Evolutionary conservation across 2,888 invertebrate genomes (phyloP), one percentile per base, ranked within the genome.

Genomic region (Pilophorus perplexus): DNA sequence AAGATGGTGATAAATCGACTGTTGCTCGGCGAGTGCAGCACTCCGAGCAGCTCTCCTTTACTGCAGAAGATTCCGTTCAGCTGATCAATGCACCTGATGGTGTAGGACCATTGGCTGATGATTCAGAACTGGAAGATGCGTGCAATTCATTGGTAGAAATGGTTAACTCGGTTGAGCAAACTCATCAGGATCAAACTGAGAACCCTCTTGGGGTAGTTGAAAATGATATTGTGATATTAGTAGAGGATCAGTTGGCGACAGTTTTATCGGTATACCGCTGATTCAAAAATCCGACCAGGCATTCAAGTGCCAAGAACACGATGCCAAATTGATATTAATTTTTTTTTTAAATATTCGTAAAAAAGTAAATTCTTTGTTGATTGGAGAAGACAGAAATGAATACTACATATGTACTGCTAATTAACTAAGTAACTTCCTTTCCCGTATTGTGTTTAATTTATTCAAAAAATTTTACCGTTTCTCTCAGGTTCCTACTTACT

Each of bases 111-210:
- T 42, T 42, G 42, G 42, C 16, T 42, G 42, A 42, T 14, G 42
- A 42, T 42, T 42, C 42, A 42, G 42, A 42, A 42, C 12, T 42
- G 42, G 42, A 42, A 42, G 16, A 12, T 42, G 14, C 42, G 44
- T 44, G 44, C 44, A 44, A 44, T 44, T 44, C 44, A 44, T 44
- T 44, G 18, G 5, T 42, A 42, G 42, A 42, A 42, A 42, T 8
- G 10, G 42, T 42, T 14, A 42, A 42, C 42, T 42, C 16, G 14
- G 14, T 42, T 8, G 44, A 2, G 18, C 3, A 44, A 18, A 44
- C 44, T 44, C 44, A 44, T 44, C 44, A 44, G 44, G 44, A 44
- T 20, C 44, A 18, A 14, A 44, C 44, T 44, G 44, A 44, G 20
- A 44, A 44, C 44, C 44, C 44, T 44, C 44, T 44, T 44, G 44